Base-by-base conservation (phyloP, 2,888 invertebrate species). In the Cataglyphis livida region DNA sequence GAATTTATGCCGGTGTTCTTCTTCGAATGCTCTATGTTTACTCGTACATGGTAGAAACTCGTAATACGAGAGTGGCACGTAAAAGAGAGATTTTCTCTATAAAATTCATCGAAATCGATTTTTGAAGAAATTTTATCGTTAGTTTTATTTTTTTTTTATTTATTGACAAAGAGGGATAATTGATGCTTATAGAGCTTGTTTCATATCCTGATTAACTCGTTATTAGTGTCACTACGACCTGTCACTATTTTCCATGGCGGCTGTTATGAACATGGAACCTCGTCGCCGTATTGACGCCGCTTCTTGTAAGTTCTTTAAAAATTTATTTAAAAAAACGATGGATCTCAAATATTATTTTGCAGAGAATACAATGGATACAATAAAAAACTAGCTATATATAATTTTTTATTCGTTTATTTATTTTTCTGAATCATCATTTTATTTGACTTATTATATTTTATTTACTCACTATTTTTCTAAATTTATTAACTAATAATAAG, bases 271-370 rank as follows among this genome's bases (percentile, higher is more conserved):
- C 25, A 87, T 85, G 88, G 88, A 83, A 68, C 44, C 84, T 15
- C 84, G 87, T 18, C 87, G 87, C 0, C 85, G 85, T 62, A 51
- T 81, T 35, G 89, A 89, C 18, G 41, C 59, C 18, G 62, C 66
- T 38, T 59, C 41, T 48, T 64, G 88, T 88, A 84, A 88, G 88
- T 88, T 64, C 1, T 62, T 66, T 21, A 21, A 57, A 61, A 32
- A 25, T 61, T 61, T 4, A 59, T 32, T 5, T 10, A 5, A 28
- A n/a, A 62, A 7, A 7, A 21, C 4, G 41, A 44, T 41, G 0
- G n/a, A 41, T 21, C 21, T 21, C 10, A 18, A n/a, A 38, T 54
- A 25, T 9, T 9, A 21, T 57, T 18, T 10, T 5, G 18, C 25
- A 10, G 25, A n/a, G 10, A 15, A 57, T 9, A 5, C 12, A 21